Percentiles rank a stretch among this genome's conserved stretches.
Conservation (phyloP, 2,888 invertebrate species). For the Cremastobaeus sp. region DNA sequence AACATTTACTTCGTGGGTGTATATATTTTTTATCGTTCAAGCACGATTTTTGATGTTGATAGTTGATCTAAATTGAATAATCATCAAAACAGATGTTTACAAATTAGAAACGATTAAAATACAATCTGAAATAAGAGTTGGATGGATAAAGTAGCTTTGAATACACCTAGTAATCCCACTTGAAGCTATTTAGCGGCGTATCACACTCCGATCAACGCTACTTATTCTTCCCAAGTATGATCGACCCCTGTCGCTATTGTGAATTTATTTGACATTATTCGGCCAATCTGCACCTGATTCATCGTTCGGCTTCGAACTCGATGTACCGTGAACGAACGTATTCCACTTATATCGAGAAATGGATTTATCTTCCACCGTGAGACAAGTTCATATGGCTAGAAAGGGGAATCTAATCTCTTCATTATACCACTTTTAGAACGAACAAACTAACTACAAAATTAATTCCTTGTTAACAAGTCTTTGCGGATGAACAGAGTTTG, state of each 20-base stretch:
- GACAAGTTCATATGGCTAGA: slow-evolving; percentile 47
- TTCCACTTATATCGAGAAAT: slow-evolving; percentile 63
- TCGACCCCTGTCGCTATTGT: slow-evolving; percentile 60
- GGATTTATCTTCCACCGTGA: slow-evolving; percentile 50
- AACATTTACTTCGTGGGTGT: too few species aligned
- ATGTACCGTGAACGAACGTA: slow-evolving; percentile 68
- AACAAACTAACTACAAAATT: too few species aligned
- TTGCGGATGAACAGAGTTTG: too few species aligned
- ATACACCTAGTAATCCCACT: slow-evolving; percentile 65
- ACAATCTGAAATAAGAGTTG: neutral
- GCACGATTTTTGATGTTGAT: too few species aligned
- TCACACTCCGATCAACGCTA: slow-evolving; percentile 64
- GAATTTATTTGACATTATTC: slow-evolving; percentile 65
- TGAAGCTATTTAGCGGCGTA: slow-evolving; percentile 68
- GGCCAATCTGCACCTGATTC: slow-evolving; percentile 69
- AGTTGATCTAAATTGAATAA: too few species aligned
- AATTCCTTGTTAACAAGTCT: too few species aligned
- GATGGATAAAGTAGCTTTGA: slow-evolving; percentile 18
- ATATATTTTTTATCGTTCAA: neutral
- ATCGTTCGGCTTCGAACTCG: slow-evolving; percentile 57
- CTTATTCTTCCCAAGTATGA: slow-evolving; percentile 62
- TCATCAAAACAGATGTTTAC: slow-evolving; percentile 9
- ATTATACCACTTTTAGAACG: slow-evolving; percentile 14
- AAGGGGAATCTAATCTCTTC: slow-evolving; percentile 32
- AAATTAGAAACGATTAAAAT: slow-evolving; percentile 7